Evolutionary conservation across 2,888 invertebrate genomes (phyloP).

Genomic region (Piscicola geometra): DNA sequence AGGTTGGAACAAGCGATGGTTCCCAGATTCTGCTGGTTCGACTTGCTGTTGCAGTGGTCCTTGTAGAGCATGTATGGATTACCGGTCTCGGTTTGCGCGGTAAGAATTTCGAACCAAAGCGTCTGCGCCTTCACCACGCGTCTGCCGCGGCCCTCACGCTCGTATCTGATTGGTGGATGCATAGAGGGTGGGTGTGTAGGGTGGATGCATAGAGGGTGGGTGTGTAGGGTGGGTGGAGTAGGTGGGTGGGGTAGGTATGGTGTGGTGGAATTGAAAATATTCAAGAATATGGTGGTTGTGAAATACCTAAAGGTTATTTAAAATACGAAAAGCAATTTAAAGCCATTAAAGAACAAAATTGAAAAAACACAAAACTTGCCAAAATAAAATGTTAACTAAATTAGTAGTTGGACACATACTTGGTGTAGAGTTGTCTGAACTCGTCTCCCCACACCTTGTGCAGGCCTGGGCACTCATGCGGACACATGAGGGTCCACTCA

Average conservation of each 20-base stretch:
- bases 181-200: background rate
- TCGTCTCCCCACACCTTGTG: conserved; percentile 89
- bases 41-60: conserved; percentile 91
- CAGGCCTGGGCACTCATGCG: conserved; percentile 83
- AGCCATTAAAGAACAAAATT: too few species aligned
- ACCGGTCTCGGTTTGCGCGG: conserved; percentile 95
- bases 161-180: conserved; percentile 63
- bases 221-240: too few species aligned
- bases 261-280: too few species aligned
- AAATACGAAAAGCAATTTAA: too few species aligned
- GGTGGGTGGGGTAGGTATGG: too few species aligned
- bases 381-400: too few species aligned
- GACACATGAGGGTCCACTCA: conserved; percentile 94
- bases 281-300: too few species aligned
- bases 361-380: too few species aligned
- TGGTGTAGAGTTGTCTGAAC: conserved; percentile 79
- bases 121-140: conserved; percentile 69
- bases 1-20: conserved; percentile 96
- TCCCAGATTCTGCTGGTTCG: conserved; percentile 94
- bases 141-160: conserved; percentile 60
- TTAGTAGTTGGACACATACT: too few species aligned
- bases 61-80: conserved; percentile 81
- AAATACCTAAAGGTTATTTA: too few species aligned
- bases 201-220: too few species aligned
- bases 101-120: conserved; percentile 86